These are phyloP conservation scores for Gracilinanus agilis DNA, from an alignment of 2,113 vertebrate species.

Conservation along the genomic window DNA sequence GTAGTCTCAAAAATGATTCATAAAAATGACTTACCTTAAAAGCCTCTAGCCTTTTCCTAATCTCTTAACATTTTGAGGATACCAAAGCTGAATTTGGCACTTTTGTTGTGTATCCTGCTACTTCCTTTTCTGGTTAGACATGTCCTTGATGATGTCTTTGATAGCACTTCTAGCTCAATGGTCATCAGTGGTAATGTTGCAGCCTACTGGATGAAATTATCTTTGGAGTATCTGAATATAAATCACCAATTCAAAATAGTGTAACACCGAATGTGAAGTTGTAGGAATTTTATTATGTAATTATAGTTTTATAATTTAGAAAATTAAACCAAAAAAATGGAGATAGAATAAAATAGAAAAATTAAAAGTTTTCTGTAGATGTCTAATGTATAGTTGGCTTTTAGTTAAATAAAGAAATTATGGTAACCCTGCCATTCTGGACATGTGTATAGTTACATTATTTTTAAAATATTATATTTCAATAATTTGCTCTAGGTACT, in stretches of 20 bases:
- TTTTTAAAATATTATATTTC: neutral
- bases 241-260: neutral
- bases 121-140: neutral
- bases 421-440: neutral
- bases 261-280: neutral
- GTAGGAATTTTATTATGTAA: too few relatives aligned
- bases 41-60: neutral
- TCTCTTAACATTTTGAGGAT: neutral
- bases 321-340: neutral
- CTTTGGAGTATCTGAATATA: neutral
- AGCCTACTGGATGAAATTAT: neutral
- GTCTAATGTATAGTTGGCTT: conserved; percentile 37
- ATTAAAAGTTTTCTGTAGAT: neutral
- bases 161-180: neutral
- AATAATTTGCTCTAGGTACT: neutral
- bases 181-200: neutral
- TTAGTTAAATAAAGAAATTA: neutral
- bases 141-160: neutral
- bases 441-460: neutral
- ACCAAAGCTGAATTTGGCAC: neutral
- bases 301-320: neutral
- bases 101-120: neutral
- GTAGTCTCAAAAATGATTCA: neutral
- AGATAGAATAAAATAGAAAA: neutral
- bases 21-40: neutral